These are phyloP conservation scores for Papilio machaon DNA, from an alignment of 1,140 invertebrate genomes.

Conservation along the genomic window DNA sequence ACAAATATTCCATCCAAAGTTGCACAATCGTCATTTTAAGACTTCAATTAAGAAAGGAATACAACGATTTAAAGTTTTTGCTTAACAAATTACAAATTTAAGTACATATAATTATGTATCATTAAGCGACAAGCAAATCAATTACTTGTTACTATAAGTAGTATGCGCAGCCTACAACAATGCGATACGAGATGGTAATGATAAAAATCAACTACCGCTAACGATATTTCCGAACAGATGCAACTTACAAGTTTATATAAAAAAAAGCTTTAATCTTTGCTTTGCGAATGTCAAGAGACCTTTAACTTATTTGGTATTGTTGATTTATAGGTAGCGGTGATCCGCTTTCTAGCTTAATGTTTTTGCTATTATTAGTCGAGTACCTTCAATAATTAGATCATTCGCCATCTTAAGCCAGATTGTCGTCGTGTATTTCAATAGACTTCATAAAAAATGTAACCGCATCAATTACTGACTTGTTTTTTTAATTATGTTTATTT, in stretches of 20 bases:
- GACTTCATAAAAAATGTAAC: neutral
- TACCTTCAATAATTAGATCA: neutral
- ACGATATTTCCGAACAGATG: neutral
- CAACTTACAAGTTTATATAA: neutral
- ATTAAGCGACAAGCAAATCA: conserved; percentile 13
- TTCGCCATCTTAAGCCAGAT: neutral
- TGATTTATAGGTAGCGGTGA: neutral
- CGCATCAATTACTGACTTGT: neutral
- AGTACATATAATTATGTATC: conserved; percentile 10
- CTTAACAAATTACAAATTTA: conserved; percentile 15
- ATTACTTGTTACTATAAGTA: conserved; percentile 12
- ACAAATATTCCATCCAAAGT: neutral
- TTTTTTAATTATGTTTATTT: neutral
- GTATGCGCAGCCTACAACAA: neutral
- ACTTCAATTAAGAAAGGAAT: neutral
- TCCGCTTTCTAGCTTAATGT: neutral
- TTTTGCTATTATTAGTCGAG: neutral
- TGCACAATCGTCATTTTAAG: neutral
- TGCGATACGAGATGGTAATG: neutral
- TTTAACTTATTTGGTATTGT: neutral
- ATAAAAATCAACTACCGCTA: conserved; percentile 14
- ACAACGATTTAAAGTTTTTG: neutral
- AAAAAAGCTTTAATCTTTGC: neutral
- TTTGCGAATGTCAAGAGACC: neutral
- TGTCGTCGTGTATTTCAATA: neutral